Evolutionary conservation across 2,888 invertebrate species (phyloP).

Genomic region (Lasioglossum vierecki): DNA sequence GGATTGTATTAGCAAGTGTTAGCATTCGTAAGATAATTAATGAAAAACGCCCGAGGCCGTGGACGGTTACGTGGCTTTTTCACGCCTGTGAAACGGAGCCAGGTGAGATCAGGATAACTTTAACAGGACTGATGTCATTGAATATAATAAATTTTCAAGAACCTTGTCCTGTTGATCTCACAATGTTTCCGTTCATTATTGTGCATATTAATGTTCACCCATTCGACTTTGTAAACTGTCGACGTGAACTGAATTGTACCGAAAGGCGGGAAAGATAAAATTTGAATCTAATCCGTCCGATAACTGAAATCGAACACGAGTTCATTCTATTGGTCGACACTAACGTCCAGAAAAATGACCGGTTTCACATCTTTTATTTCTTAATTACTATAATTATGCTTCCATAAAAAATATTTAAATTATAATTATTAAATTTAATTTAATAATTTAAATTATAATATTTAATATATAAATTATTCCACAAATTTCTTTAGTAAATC

Average conservation of each 20-base stretch:
- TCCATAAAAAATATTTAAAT: too few relatives aligned
- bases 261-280: neutral
- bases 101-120: constrained; percentile 57
- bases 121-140: constrained; percentile 56
- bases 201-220: neutral
- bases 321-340: neutral
- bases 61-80: constrained; percentile 14
- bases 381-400: too few relatives aligned
- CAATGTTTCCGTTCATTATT: neutral
- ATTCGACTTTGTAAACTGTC: neutral
- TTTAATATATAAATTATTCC: too few relatives aligned
- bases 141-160: constrained; percentile 11
- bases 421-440: too few relatives aligned
- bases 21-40: neutral
- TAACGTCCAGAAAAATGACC: too few relatives aligned
- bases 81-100: constrained; percentile 6
- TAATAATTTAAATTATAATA: too few relatives aligned
- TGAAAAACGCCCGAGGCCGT: neutral
- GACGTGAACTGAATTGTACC: neutral
- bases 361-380: too few relatives aligned
- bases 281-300: neutral
- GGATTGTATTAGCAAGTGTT: neutral
- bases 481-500: too few relatives aligned
- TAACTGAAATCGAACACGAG: neutral
- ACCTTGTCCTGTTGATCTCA: constrained; percentile 1